These are phyloP conservation scores for Chloromyia formosa DNA, from an alignment of 2,888 invertebrate species.

Conservation along the genomic window DNA sequence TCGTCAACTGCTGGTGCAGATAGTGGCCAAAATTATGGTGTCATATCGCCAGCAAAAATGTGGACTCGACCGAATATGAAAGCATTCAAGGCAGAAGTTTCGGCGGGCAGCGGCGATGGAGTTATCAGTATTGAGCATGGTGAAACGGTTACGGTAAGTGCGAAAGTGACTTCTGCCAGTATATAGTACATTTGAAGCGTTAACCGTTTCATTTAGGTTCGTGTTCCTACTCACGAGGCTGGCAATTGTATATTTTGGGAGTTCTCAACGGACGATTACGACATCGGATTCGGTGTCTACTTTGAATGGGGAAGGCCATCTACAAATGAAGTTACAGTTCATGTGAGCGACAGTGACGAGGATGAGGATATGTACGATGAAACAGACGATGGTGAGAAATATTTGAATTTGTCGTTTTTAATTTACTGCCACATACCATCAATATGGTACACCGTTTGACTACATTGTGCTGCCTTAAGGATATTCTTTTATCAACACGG, in stretches of 20 bases:
- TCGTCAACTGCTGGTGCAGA: constrained; percentile 53
- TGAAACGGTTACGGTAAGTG: constrained; percentile 89
- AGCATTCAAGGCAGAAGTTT: constrained; percentile 90
- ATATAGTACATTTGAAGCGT: not conserved
- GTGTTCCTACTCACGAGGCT: constrained; percentile 95
- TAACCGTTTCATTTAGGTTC: constrained; percentile 64
- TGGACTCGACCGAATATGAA: constrained; percentile 92
- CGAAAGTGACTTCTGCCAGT: not conserved
- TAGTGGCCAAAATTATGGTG: constrained; percentile 52
- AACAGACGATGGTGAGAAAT: constrained; percentile 55
- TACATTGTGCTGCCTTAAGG: too few species aligned
- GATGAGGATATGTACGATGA: constrained; percentile 73
- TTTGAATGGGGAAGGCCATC: constrained; percentile 97
- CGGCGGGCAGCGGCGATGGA: constrained; percentile 82
- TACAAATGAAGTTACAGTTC: constrained; percentile 84
- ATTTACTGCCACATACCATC: not conserved
- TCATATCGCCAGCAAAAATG: constrained; percentile 84
- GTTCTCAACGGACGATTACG: constrained; percentile 98
- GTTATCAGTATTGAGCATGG: constrained; percentile 94
- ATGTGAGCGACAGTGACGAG: constrained; percentile 92
- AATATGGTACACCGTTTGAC: not conserved
- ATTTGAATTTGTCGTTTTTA: too few species aligned
- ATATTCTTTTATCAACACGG: too few species aligned
- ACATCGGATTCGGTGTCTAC: constrained; percentile 96
- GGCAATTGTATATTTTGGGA: constrained; percentile 98